Evolutionary conservation across 2,113 vertebrate genomes (phyloP).

Genomic region (Petaurus breviceps): DNA sequence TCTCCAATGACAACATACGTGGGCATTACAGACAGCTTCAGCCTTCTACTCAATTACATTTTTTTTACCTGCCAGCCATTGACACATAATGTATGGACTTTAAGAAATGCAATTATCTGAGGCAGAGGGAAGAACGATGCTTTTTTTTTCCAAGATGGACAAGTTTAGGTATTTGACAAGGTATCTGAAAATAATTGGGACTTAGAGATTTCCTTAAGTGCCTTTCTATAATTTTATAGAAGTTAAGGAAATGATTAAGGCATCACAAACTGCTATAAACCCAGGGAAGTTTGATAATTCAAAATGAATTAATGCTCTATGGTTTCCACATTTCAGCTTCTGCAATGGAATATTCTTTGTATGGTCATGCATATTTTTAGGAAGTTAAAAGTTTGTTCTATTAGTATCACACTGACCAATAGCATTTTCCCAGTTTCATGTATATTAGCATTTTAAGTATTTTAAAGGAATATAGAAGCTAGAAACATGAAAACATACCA

Average conservation of each 20-base stretch:
- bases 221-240: neutral
- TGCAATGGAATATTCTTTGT: neutral
- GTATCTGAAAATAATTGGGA: neutral
- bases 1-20: neutral
- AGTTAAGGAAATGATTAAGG: neutral
- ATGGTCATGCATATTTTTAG: neutral
- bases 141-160: neutral
- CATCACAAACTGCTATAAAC: neutral
- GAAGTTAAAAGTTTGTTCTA: neutral
- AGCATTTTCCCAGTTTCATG: neutral
- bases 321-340: neutral
- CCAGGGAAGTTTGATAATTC: neutral
- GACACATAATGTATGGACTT: neutral
- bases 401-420: neutral
- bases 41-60: neutral
- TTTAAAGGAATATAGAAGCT: neutral
- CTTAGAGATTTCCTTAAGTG: neutral
- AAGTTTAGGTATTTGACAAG: neutral
- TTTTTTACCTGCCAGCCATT: neutral
- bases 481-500: neutral
- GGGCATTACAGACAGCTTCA: neutral
- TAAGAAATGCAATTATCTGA: neutral
- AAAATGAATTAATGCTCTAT: neutral
- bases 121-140: neutral
- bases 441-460: neutral